These are phyloP conservation scores for Lucilia cuprina DNA, from an alignment of 1,140 invertebrate genomes.

Conservation along the genomic window DNA sequence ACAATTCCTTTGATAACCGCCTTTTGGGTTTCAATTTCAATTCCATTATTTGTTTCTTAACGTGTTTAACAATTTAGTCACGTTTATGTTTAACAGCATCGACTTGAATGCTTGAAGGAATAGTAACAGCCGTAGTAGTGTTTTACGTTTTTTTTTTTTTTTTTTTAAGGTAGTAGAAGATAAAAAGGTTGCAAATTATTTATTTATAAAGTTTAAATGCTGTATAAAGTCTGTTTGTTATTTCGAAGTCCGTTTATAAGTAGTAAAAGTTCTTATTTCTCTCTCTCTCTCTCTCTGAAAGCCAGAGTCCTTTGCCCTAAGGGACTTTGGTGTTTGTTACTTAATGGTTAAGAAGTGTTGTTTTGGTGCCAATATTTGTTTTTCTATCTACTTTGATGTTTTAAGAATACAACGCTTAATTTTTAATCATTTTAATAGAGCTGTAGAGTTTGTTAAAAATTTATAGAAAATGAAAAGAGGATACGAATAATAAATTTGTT, in stretches of 20 bases:
- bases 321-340: constrained; percentile 20
- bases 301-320: not conserved
- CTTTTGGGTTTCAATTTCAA: constrained; percentile 12
- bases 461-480: too few relatives aligned
- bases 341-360: constrained; percentile 6
- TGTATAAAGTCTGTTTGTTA: not conserved
- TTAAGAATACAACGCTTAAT: not conserved
- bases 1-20: not conserved
- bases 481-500: too few relatives aligned
- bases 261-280: not conserved
- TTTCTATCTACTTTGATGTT: not conserved
- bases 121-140: not conserved
- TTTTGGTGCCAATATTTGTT: not conserved
- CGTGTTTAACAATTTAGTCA: constrained; percentile 28
- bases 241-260: too few relatives aligned
- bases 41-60: not conserved
- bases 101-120: not conserved
- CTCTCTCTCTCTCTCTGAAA: not conserved
- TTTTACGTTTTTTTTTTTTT: too few relatives aligned
- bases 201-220: constrained; percentile 33
- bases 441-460: too few relatives aligned
- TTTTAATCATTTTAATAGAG: constrained; percentile 26
- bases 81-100: not conserved
- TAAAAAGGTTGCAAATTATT: constrained; percentile 22
- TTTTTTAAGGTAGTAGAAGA: too few relatives aligned